These are phyloP conservation scores for Cataglyphis rosenhaueri DNA, from an alignment of 2,888 invertebrate species.

Conservation along the genomic window DNA sequence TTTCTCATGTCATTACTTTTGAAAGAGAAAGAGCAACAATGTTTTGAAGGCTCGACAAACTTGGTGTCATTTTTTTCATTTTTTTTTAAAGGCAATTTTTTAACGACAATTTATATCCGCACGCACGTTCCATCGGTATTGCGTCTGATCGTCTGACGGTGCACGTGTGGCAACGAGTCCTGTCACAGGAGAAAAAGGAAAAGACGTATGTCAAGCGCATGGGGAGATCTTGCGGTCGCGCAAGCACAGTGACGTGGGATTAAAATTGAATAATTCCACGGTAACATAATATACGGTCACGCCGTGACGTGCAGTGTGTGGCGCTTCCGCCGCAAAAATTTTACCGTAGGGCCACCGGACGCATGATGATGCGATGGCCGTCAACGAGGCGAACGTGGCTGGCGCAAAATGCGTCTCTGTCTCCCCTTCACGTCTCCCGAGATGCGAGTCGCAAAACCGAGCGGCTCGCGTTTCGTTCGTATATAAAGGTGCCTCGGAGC, in stretches of 20 bases:
- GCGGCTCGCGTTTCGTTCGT: conserved; percentile 20
- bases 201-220: conserved; percentile 34
- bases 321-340: conserved; percentile 56
- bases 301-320: conserved; percentile 8
- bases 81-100: no score
- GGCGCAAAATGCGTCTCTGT: conserved; percentile 31
- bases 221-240: conserved; percentile 30
- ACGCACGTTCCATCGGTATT: background rate
- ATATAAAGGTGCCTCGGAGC: background rate
- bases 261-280: conserved; percentile 55
- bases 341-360: conserved; percentile 29
- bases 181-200: conserved; percentile 1
- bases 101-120: background rate
- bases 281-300: conserved; percentile 51
- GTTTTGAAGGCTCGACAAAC: background rate
- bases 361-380: conserved; percentile 36
- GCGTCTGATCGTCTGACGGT: conserved; percentile 1
- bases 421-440: background rate
- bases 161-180: conserved; percentile 3
- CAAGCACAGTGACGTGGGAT: conserved; percentile 30
- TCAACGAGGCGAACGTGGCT: conserved; percentile 48
- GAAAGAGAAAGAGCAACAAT: no score
- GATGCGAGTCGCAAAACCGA: conserved; percentile 30
- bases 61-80: background rate
- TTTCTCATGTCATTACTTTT: no score